Evolutionary conservation across 1,140 invertebrate genomes (phyloP), one percentile per base, ranked within the genome.

Genomic region (Macrobrachium nipponense): DNA sequence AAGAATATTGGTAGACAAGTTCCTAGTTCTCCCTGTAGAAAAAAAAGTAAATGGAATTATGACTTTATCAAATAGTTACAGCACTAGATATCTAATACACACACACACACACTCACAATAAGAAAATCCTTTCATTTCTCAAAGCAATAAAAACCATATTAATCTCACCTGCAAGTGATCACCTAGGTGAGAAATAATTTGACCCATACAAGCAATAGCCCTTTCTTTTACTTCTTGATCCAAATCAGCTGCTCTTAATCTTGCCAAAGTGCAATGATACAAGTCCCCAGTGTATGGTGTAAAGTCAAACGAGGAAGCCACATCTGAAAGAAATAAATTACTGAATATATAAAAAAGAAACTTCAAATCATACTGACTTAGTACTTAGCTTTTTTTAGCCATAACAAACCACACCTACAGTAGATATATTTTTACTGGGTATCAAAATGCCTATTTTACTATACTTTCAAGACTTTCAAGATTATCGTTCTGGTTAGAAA

Each of bases 141-240:
- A 10, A n/a, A 0, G 36, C 20, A 36, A 36, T 18, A 14, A 23
- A 62, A 15, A 18, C 6, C n/a, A 60, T 59, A 20, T 61, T 3
- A 12, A 23, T 51, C 72, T 91, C 43, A 89, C 88, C 89, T 94
- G 92, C 64, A 97, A 91, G 90, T 93, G 94, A 91, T 99, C 97
- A 12, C 97, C 98, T 83, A 98, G 94, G 90, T 97, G 96, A 85
- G 96, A 95, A 51, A 99, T 94, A 66, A 99, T 96, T 91, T 98
- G 97, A 36, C 97, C 98, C 96, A 98, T 98, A 90, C 98, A 98
- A 3, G 97, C 96, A 84, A 99, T 99, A 8, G 98, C 98, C 83
- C 98, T 93, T 90, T 99, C 98, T 91, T 99, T 99, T 0, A 99
- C 98, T 93, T 99, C 98, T 91, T 99, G 98, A 92, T 99, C 98